phyloP scores from a whole-genome alignment of 2,797 vertebrate genomes.

The Pangasius djambal region DNA sequence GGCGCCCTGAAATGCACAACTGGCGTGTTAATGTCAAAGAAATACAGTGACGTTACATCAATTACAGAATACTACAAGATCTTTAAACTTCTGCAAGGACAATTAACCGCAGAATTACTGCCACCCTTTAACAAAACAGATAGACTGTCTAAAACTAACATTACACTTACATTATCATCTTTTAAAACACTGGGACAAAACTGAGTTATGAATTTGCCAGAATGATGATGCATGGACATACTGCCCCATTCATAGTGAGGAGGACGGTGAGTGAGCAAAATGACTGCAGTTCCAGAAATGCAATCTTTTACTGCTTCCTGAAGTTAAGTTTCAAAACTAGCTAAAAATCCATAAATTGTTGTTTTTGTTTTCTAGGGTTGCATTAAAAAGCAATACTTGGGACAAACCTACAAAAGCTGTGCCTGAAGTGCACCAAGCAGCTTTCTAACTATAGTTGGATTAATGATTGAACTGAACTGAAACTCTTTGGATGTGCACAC shows the following conservation, averaged over 20 bases:
- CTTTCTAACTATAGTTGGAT: background rate
- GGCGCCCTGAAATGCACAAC: constrained; percentile 75
- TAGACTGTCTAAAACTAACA: background rate
- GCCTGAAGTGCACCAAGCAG: too few species aligned
- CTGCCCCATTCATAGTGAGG: background rate
- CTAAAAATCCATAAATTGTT: background rate
- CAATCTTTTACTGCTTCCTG: background rate
- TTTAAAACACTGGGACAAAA: background rate
- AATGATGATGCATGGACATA: background rate
- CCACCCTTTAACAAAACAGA: background rate
- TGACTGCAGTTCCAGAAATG: background rate
- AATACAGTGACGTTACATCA: background rate
- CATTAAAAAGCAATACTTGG: background rate
- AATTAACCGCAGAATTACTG: background rate
- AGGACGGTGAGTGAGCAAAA: background rate
- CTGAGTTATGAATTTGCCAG: background rate
- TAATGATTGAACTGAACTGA: background rate
- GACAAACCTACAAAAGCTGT: background rate
- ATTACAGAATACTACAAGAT: background rate
- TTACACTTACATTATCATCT: background rate
- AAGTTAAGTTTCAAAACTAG: background rate
- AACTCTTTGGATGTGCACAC: background rate
- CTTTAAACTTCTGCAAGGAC: background rate
- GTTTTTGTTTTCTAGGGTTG: background rate
- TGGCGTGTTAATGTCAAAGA: background rate